phyloP scores from a whole-genome alignment of 2,888 invertebrate species.

The Sicus ferrugineus region DNA sequence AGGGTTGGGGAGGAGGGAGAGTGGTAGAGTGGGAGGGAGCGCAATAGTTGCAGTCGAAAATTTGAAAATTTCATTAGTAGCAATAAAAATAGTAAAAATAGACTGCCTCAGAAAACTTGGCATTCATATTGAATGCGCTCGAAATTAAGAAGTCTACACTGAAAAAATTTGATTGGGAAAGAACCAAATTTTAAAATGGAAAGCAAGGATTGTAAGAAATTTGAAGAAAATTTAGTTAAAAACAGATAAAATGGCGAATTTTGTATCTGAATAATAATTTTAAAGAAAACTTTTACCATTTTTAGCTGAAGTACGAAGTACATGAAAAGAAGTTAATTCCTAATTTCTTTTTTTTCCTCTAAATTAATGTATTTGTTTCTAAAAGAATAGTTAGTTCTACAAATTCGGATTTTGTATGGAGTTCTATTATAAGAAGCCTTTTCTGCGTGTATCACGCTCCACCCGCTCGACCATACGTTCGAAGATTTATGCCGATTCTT shows the following conservation, averaged over 20 bases:
- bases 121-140: conserved; percentile 57
- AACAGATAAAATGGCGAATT: neutral
- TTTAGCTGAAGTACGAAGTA: too few relatives aligned
- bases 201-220: neutral
- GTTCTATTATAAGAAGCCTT: too few relatives aligned
- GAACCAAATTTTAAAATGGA: neutral
- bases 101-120: conserved; percentile 56
- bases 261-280: neutral
- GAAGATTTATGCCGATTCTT: conserved; percentile 61
- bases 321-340: too few relatives aligned
- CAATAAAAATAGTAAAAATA: neutral
- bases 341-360: too few relatives aligned
- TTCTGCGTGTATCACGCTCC: too few relatives aligned
- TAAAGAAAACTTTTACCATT: too few relatives aligned
- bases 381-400: too few relatives aligned
- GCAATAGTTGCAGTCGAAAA: neutral
- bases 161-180: neutral
- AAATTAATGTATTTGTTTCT: too few relatives aligned
- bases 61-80: neutral
- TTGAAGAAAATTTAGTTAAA: neutral
- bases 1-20: conserved; percentile 37
- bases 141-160: neutral
- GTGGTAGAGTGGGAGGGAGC: too few relatives aligned
- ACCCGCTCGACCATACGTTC: conserved; percentile 11
- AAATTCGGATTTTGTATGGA: too few relatives aligned